Conservation (phyloP, 2,888 invertebrate species). For the Tillus elongatus region DNA sequence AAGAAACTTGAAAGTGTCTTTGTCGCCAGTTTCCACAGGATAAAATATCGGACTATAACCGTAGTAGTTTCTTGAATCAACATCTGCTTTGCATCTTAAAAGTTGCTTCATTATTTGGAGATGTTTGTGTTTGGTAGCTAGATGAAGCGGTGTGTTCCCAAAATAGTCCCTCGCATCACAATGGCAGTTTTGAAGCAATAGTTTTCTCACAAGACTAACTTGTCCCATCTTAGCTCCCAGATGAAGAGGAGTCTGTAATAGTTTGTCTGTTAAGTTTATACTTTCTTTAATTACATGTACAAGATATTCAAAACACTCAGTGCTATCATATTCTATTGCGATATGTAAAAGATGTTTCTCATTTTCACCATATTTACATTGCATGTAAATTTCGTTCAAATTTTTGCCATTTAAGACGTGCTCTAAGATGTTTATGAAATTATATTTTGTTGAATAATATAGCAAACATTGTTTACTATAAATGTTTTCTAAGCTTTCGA, state of each 20-base stretch:
- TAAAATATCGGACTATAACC: not conserved
- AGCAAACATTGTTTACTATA: no score
- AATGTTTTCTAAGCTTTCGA: no score
- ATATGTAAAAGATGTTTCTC: not conserved
- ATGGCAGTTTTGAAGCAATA: not conserved
- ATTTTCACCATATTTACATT: no score
- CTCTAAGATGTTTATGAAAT: no score
- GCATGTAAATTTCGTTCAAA: no score
- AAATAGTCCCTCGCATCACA: not conserved
- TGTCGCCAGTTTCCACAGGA: not conserved
- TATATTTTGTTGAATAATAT: no score
- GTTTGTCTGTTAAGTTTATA: not conserved
- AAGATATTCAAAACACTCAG: not conserved
- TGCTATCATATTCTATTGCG: not conserved
- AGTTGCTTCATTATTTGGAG: not conserved
- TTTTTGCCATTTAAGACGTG: no score
- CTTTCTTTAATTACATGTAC: not conserved
- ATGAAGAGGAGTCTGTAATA: not conserved
- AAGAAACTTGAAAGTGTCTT: not conserved
- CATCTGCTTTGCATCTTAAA: not conserved
- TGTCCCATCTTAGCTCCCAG: not conserved
- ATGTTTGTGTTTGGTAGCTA: not conserved
- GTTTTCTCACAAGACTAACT: not conserved
- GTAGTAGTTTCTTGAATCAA: not conserved
- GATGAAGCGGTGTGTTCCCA: constrained; percentile 1